These are phyloP conservation scores for Axea sp. DNA, from an alignment of 2,888 invertebrate species.

Conservation along the genomic window DNA sequence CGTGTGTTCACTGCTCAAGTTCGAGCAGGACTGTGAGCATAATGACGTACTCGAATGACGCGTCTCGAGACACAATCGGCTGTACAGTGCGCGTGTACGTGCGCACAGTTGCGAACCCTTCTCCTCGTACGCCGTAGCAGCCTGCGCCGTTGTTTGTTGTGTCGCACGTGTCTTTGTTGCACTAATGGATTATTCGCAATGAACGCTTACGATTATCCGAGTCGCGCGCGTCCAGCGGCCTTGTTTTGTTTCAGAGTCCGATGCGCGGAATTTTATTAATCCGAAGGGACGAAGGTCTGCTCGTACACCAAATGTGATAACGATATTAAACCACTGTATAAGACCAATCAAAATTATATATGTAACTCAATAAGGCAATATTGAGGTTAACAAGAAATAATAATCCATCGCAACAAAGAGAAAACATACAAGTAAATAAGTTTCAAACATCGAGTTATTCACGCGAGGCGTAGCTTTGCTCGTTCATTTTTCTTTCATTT, in stretches of 20 bases:
- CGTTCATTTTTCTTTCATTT: no score
- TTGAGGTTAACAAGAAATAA: no score
- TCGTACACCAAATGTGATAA: no score
- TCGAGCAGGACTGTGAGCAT: constrained; percentile 65
- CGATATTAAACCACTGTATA: no score
- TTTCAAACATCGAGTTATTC: no score
- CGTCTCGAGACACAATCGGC: constrained; percentile 59
- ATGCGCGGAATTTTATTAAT: no score
- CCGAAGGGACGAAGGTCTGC: no score
- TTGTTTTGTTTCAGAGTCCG: constrained; percentile 4
- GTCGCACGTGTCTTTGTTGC: constrained; percentile 58
- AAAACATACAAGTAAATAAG: no score
- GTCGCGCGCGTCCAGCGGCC: neutral
- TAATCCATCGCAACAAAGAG: no score
- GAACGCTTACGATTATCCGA: constrained; percentile 34
- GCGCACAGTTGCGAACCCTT: constrained; percentile 47
- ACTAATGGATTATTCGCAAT: constrained; percentile 55
- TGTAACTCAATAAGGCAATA: no score
- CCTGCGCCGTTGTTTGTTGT: constrained; percentile 47
- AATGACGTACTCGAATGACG: constrained; percentile 35
- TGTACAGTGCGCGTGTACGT: constrained; percentile 60
- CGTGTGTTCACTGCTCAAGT: constrained; percentile 66
- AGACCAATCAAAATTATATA: no score
- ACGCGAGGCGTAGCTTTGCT: no score
- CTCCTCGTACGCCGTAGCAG: constrained; percentile 4